phyloP scores from a whole-genome alignment of 2,113 vertebrate species.

The Prionailurus viverrinus region DNA sequence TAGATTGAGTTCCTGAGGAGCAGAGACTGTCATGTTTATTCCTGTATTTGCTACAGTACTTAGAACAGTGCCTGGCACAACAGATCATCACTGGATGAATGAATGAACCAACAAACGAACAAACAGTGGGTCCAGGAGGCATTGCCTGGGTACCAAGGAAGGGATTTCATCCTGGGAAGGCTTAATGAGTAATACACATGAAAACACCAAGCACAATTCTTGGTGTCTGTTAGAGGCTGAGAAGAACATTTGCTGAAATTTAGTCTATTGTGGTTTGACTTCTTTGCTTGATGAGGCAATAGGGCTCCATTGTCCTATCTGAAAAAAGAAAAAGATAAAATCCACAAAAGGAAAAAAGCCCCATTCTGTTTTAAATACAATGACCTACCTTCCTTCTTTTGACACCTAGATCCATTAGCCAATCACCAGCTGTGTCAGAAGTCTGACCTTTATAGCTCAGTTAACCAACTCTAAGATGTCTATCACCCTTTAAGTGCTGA shows the following conservation, averaged over 20 bases:
- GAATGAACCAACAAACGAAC: background rate
- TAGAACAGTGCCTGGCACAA: slow-evolving; percentile 23
- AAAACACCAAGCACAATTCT: slow-evolving; percentile 34
- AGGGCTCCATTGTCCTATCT: background rate
- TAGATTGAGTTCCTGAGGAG: slow-evolving; percentile 13
- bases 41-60: background rate
- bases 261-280: slow-evolving; percentile 42
- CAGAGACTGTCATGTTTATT: background rate
- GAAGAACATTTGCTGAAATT: slow-evolving; percentile 50
- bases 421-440: slow-evolving; percentile 42
- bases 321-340: slow-evolving; percentile 5
- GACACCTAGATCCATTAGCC: slow-evolving; percentile 66
- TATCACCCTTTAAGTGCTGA: slow-evolving; percentile 73
- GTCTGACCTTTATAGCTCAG: slow-evolving; percentile 69
- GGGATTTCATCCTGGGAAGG: slow-evolving; percentile 4
- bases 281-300: slow-evolving; percentile 28
- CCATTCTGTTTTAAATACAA: slow-evolving; percentile 60
- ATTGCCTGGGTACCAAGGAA: background rate
- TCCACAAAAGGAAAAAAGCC: slow-evolving; percentile 7
- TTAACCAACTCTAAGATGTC: slow-evolving; percentile 69
- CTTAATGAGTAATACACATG: slow-evolving; percentile 35
- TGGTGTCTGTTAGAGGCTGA: background rate
- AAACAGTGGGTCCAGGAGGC: background rate
- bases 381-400: slow-evolving; percentile 65
- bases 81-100: slow-evolving; percentile 48